Evolutionary conservation across 2,888 invertebrate species (phyloP), one percentile per base, ranked within the genome.

Genomic region (Blera fallax): DNA sequence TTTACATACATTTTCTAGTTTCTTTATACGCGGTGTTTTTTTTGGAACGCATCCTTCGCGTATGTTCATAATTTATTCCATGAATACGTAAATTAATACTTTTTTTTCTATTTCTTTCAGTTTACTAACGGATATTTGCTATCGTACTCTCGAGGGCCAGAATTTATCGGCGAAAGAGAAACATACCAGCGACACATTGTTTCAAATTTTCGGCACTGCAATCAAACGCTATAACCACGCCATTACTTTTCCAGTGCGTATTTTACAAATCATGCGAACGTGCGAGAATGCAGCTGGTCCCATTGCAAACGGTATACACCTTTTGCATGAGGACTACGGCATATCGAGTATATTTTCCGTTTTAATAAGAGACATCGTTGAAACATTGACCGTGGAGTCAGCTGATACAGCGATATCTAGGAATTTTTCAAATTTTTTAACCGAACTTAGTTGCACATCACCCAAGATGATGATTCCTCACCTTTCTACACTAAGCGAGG

Each of bases 191-290:
- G 95, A 95, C 87, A 95, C 95, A 11, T 93, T 97, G 4, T 95
- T 95, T 89, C 95, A 97, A 93, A 94, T 98, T 43, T 93, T 98
- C 78, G 97, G 97, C 11, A 94, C 94, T 2, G 93, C 97, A 52
- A 95, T 98, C 18, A 97, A 96, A 90, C 95, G 94, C 64, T 97
- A 97, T 90, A 97, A 96, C 90, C 97, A 98, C 92, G 96, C 96
- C 0, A 94, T 95, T 50, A 94, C 95, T 32, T 97, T 96, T 90
- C 94, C 96, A 1, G 94, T 96, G 5, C 95, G 95, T 89, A 93
- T 96, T 76, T 94, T 94, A 24, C 94, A 94, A 93, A 94, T 94
- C 14, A 76, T 92, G 2, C 89, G 91, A 2, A 90, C 89, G 18
- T 88, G 89, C 1, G 92, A 92, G 73, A 90, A 90, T 58, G 89